Evolutionary conservation across 2,888 invertebrate species (phyloP).

Genomic region (Quadriops clusia): DNA sequence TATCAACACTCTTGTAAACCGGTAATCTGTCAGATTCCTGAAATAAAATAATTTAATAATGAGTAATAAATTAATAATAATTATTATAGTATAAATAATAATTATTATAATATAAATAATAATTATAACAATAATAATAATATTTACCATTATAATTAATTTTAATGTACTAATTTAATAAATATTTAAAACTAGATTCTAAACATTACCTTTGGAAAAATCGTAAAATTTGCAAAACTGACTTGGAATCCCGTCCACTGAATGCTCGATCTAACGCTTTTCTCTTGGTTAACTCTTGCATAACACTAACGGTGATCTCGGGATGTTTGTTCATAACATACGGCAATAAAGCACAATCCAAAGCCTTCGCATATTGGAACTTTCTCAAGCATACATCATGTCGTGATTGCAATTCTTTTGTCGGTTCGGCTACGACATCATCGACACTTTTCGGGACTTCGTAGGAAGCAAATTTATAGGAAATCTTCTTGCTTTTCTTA

Average conservation of each 20-base stretch:
- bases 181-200: too few relatives aligned
- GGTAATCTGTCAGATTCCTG: conserved; percentile 50
- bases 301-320: conserved; percentile 63
- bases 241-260: conserved; percentile 55
- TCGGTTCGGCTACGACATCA: conserved; percentile 38
- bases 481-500: conserved; percentile 16
- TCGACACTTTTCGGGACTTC: conserved; percentile 36
- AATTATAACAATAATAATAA: too few relatives aligned
- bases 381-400: conserved; percentile 63
- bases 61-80: too few relatives aligned
- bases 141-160: too few relatives aligned
- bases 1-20: conserved; percentile 61
- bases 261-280: conserved; percentile 67
- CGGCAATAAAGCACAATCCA: conserved; percentile 54
- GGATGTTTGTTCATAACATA: conserved; percentile 54
- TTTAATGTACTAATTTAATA: too few relatives aligned
- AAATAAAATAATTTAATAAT: too few relatives aligned
- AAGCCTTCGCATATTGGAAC: conserved; percentile 72
- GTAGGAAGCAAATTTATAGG: conserved; percentile 38
- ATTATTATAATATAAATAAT: too few relatives aligned
- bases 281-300: conserved; percentile 79
- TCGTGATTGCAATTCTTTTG: conserved; percentile 38
- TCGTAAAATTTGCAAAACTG: conserved; percentile 52
- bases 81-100: too few relatives aligned
- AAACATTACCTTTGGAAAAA: too few relatives aligned